Conservation (phyloP, 1,140 invertebrate genomes). For the Monomorium pharaonis region DNA sequence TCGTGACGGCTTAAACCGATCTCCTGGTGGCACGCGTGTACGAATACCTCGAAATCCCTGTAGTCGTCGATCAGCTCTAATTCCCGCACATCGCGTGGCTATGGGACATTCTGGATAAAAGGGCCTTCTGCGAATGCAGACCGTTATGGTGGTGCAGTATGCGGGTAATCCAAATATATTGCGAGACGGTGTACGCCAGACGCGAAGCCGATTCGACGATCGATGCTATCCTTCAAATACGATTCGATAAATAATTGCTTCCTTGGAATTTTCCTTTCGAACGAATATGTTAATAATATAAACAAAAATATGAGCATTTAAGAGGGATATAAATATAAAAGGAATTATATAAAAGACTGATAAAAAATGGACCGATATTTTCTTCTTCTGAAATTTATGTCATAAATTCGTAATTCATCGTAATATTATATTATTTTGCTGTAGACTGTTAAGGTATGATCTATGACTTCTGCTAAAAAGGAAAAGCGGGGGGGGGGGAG, state of each 20-base stretch:
- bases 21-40: slow-evolving; percentile 1
- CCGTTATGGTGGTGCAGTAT: slow-evolving; percentile 28
- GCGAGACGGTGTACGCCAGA: background rate
- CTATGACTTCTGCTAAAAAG: slow-evolving; percentile 12
- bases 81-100: slow-evolving; percentile 66
- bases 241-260: background rate
- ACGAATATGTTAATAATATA: background rate
- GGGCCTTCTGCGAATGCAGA: slow-evolving; percentile 34
- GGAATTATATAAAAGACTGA: background rate
- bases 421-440: background rate
- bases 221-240: background rate
- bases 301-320: background rate
- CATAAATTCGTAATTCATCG: background rate
- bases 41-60: slow-evolving; percentile 43
- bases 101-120: slow-evolving; percentile 60
- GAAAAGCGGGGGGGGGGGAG: too few relatives aligned
- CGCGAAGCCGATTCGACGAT: background rate
- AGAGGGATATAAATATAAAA: background rate
- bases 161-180: slow-evolving; percentile 54
- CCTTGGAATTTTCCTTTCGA: background rate
- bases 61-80: slow-evolving; percentile 74
- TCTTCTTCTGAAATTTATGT: background rate
- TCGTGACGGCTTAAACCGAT: slow-evolving; percentile 23
- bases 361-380: background rate
- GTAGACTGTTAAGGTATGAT: background rate